Evolutionary conservation across 2,113 vertebrate genomes (phyloP).

Genomic region (Macroglossus sobrinus): DNA sequence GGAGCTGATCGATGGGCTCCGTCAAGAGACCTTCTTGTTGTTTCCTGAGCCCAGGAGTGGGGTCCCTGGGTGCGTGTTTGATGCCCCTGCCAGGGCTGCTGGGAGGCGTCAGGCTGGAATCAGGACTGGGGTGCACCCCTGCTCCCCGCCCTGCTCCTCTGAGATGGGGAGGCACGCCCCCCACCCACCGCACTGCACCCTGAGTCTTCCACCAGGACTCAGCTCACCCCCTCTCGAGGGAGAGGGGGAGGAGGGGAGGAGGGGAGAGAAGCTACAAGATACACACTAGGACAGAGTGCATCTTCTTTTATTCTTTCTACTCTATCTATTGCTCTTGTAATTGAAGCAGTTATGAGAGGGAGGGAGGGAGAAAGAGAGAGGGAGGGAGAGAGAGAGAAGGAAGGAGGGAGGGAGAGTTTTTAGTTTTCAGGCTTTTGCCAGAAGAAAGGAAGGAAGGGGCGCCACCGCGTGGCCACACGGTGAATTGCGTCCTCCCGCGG

Average conservation of each 20-base stretch:
- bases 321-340: background rate
- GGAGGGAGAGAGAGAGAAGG: no score
- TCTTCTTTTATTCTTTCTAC: background rate
- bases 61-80: background rate
- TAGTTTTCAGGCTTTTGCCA: background rate
- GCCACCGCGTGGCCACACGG: background rate
- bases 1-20: background rate
- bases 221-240: accelerated
- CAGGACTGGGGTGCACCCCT: background rate
- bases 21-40: accelerated
- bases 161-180: no score
- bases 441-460: background rate
- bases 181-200: no score
- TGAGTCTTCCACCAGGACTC: background rate
- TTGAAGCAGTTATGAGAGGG: background rate
- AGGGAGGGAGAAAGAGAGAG: background rate
- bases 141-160: no score
- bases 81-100: accelerated
- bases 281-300: accelerated
- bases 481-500: background rate
- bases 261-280: background rate
- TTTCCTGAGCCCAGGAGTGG: background rate
- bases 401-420: background rate
- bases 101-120: accelerated
- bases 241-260: no score